Evolutionary conservation across 2,113 vertebrate species (phyloP).

Genomic region (Andinoacara biseriatus): DNA sequence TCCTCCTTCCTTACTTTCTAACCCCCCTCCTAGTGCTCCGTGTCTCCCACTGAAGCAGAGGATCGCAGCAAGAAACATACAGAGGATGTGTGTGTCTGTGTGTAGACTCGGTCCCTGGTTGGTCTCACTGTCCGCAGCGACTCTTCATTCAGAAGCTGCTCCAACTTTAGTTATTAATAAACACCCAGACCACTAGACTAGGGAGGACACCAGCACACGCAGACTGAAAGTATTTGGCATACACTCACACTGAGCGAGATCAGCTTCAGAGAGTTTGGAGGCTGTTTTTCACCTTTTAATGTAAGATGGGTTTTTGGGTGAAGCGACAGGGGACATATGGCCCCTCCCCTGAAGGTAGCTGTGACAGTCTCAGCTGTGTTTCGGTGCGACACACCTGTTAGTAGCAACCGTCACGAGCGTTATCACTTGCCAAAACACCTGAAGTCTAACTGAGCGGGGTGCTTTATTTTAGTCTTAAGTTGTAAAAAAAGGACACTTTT

Average conservation of each 20-base stretch:
- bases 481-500: neutral
- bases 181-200: constrained; percentile 38
- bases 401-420: constrained; percentile 18
- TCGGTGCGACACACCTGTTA: constrained; percentile 71
- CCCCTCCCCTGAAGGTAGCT: constrained; percentile 42
- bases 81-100: neutral
- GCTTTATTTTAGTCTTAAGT: constrained; percentile 50
- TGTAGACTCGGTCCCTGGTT: constrained; percentile 13
- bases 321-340: constrained; percentile 63
- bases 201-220: constrained; percentile 5
- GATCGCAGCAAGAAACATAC: constrained; percentile 26
- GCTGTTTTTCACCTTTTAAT: constrained; percentile 54
- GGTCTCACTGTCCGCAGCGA: constrained; percentile 34
- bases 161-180: constrained; percentile 75
- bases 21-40: constrained; percentile 28
- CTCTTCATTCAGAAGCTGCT: constrained; percentile 70
- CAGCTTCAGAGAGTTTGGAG: constrained; percentile 28
- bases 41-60: constrained; percentile 46
- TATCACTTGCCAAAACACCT: constrained; percentile 66
- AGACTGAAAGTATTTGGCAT: constrained; percentile 32
- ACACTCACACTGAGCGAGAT: neutral
- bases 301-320: constrained; percentile 50
- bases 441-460: constrained; percentile 27
- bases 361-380: constrained; percentile 59
- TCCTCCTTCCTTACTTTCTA: constrained; percentile 53